Base-by-base conservation (phyloP, 2,888 invertebrate species). In the Bimastos eiseni region DNA sequence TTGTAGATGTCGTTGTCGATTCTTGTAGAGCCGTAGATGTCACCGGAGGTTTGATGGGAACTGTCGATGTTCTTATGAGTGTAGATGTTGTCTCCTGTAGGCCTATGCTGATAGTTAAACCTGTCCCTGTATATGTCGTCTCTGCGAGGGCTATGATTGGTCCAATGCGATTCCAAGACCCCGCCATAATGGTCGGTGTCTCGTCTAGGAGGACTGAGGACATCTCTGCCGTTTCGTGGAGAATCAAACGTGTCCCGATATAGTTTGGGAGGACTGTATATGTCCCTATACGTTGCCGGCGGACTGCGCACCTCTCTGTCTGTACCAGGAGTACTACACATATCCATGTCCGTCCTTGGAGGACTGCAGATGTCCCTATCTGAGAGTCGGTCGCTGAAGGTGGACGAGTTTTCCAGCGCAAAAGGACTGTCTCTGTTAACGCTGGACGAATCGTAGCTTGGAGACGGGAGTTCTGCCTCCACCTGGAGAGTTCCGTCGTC, bases 381-480 rank as follows among this genome's bases (percentile, higher is more conserved):
- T 15, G 86, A 86, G 0, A 86, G 86, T 24, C 86, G 4, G 17
- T 86, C 86, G 86, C 86, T 86, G 86, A 36, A 37, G 86, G 34
- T 37, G 86, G 86, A 86, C 36, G 86, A 86, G 86, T 86, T 86
- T 34, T 37, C 86, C 86, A 86, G 34, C 17, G 86, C 36, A 6
- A 5, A 36, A 34, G 94, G 88, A 94, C 94, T 5, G 93, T 93
- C 55, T 70, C 37, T 55, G 55, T 37, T 90, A 13, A 49, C 33
- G 37, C 84, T 83, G 86, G 92, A 92, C 70, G 91, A 89, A 41
- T 91, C 89, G 84, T 92, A 92, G 70, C 84, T 55, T 21, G 91
- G 91, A 13, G 92, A 91, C 15, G 92, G 89, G 3, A 92, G 92
- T 6, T 92, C 91, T 1, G 92, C 92, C 49, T 92, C 92, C 5